Evolutionary conservation across 2,797 vertebrate genomes (phyloP).

Genomic region (Syndactyla subalaris): DNA sequence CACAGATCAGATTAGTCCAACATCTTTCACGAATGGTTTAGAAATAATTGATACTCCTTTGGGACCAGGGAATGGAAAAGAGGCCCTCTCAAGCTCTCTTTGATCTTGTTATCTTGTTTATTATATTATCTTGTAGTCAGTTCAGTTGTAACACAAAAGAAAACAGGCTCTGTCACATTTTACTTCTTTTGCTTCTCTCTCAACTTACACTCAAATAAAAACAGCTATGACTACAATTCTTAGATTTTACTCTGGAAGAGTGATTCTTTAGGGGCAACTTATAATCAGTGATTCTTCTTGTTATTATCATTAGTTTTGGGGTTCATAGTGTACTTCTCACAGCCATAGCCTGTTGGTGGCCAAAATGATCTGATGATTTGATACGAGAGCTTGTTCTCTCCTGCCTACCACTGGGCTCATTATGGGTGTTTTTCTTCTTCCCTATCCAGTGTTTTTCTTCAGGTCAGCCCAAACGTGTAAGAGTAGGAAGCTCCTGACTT

Average conservation of each 20-base stretch:
- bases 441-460: not conserved
- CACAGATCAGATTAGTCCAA: constrained; percentile 24
- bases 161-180: constrained; percentile 16
- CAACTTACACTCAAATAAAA: not conserved
- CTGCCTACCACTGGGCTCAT: not conserved
- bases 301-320: not conserved
- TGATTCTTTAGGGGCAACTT: not conserved
- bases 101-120: constrained; percentile 60
- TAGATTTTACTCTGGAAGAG: not conserved
- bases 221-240: not conserved
- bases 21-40: constrained; percentile 3
- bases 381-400: not conserved
- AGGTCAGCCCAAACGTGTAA: not conserved
- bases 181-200: not conserved
- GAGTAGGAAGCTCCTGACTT: not conserved
- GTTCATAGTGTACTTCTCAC: not conserved
- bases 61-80: constrained; percentile 11
- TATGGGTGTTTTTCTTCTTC: not conserved
- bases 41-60: constrained; percentile 36
- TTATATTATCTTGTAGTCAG: constrained; percentile 28
- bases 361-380: not conserved
- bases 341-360: not conserved
- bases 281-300: not conserved
- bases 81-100: constrained; percentile 25
- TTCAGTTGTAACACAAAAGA: constrained; percentile 25